Base-by-base conservation (phyloP, 2,113 vertebrate species). In the Spheniscus mendiculus region DNA sequence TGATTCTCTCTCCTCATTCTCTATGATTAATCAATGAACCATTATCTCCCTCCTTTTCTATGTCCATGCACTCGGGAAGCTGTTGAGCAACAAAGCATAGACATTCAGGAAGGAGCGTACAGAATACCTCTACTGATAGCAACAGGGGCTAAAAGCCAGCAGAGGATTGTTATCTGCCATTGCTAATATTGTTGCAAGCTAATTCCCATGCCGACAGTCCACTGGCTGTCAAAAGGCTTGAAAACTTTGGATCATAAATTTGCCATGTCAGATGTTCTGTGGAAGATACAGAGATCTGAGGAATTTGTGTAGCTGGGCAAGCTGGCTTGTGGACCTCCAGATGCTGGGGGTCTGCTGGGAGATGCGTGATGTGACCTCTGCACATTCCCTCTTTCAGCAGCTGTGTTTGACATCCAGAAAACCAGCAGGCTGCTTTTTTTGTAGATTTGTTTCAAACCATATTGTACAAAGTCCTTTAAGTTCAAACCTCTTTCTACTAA, bases 261-360 rank as follows among this genome's bases (percentile, higher is more conserved):
- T 32, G 4, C 34, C 20, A 2, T 58, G 20, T 53, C 29, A 30
- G 1, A 26, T 29, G 8, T 22, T 63, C 29, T 21, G 58, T 12
- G 40, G 34, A 15, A 74, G 40, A 38, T n/a, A 10, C 5, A 42
- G 53, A 40, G 29, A 62, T 29, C 22, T 34, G 42, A 44, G 49
- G 53, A 34, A 34, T 42, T 38, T 20, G n/a, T 20, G 61, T 80
- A 34, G 27, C 47, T 62, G 53, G 70, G 17, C 29, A 32, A 67
- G 38, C 45, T 59, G 45, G n/a, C n/a, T 34, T 9, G 0, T 1
- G 2, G 45, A 21, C 15, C n/a, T 38, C 15, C 27, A 11, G 22
- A 4, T 59, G 2, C 52, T 15, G 65, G 38, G 38, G 15, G 6
- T 52, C n/a, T 72, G 65, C 65, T 38, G 18, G 40, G 58, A 49